These are phyloP conservation scores for Danio tinwini DNA, from an alignment of 2,797 vertebrate genomes.

Conservation along the genomic window DNA sequence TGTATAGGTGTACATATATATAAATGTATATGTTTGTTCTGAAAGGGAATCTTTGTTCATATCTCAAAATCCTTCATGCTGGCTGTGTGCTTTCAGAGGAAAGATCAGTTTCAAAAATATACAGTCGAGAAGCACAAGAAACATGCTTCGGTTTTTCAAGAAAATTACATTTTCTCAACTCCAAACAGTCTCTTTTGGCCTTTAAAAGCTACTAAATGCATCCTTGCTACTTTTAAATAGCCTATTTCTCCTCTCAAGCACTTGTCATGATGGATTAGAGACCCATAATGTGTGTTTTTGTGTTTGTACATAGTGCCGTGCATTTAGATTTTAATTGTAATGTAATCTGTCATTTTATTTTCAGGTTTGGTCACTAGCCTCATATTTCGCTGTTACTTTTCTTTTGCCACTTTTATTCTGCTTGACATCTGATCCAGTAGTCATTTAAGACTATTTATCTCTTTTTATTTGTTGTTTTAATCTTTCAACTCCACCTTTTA, in stretches of 20 bases:
- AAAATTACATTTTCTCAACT: not conserved
- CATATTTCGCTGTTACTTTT: constrained; percentile 17
- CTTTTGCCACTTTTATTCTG: constrained; percentile 14
- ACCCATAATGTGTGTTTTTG: constrained; percentile 14
- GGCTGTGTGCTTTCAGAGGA: constrained; percentile 14
- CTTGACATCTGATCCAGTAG: constrained; percentile 12
- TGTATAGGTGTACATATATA: constrained; percentile 23
- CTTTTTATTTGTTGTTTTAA: constrained; percentile 13
- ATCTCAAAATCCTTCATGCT: constrained; percentile 41
- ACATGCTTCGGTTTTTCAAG: not conserved
- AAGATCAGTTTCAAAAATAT: not conserved
- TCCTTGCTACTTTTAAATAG: not conserved
- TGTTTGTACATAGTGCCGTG: constrained; percentile 34
- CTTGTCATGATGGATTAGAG: constrained; percentile 29
- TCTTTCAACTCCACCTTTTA: constrained; percentile 9
- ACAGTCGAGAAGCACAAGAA: not conserved
- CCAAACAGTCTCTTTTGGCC: not conserved
- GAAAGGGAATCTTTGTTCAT: constrained; percentile 28
- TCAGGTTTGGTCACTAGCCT: constrained; percentile 8
- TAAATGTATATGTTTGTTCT: constrained; percentile 30
- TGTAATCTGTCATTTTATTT: not conserved
- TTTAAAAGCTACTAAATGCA: constrained; percentile 17
- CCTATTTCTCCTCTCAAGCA: constrained; percentile 12
- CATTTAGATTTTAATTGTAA: constrained; percentile 16
- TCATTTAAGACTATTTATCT: constrained; percentile 6